Conservation (phyloP, 2,113 vertebrate species). For the Mystacornis crossleyi region DNA sequence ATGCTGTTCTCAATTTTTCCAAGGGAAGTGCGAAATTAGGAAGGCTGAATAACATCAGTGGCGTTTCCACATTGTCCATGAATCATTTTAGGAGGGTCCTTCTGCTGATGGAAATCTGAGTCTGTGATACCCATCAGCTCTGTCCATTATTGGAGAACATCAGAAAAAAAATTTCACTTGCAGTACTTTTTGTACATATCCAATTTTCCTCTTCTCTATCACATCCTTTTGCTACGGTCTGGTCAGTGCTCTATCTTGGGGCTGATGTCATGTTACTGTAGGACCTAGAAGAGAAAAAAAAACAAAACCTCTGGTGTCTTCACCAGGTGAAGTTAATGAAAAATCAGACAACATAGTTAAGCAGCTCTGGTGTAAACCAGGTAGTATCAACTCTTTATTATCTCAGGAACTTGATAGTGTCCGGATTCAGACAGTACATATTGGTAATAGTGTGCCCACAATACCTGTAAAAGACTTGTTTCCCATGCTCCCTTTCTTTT, state of each 20-base stretch:
- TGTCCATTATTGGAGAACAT: neutral
- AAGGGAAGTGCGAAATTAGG: neutral
- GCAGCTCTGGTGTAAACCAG: neutral
- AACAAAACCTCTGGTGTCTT: neutral
- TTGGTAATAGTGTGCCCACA: neutral
- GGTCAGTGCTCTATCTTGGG: neutral
- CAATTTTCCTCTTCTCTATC: neutral
- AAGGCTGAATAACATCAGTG: neutral
- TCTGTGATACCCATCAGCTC: neutral
- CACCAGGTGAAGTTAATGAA: neutral
- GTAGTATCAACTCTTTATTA: neutral
- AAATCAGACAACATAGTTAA: neutral
- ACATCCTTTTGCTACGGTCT: neutral
- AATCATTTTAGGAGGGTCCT: neutral
- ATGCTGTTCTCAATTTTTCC: neutral
- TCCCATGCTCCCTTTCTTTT: neutral
- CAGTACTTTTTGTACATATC: neutral
- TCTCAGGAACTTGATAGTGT: neutral
- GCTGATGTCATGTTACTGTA: neutral
- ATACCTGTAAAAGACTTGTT: neutral
- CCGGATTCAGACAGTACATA: neutral
- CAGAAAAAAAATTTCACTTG: neutral
- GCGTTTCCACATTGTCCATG: rapidly evolving
- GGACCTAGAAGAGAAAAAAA: neutral
- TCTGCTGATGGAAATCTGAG: neutral